Evolutionary conservation across 2,888 invertebrate genomes (phyloP), one percentile per base, ranked within the genome.

Genomic region (Nasonia oneida): DNA sequence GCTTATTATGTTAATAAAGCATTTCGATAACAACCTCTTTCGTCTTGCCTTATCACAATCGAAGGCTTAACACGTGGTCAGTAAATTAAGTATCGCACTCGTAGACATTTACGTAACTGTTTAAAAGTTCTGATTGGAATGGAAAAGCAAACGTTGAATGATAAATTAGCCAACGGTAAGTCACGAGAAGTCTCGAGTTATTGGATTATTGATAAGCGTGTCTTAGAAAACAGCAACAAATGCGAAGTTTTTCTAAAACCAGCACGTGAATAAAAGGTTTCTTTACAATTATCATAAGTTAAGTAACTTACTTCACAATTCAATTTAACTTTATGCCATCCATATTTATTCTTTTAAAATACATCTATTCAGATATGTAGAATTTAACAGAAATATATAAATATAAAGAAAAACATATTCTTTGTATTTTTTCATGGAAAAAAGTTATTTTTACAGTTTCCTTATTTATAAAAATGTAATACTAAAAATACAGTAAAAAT

Each of bases 391-490:
- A 75, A 64, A 33, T 39, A 33, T 50, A 64, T 64, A 67, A 3
- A 47, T 53, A n/a, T 47, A 67, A 37, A 33, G 18, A 3, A 47
- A 67, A 42, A 73, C 4, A 10, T 6, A 39, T 67, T 1, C 47
- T 81, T 67, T 8, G 50, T 3, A 14, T 50, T 37, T 64, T 80
- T 73, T 57, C 47, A 50, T 53, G 23, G 14, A n/a, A 42, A 33
- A 53, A 74, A 64, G 8, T 71, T n/a, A 23, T 80, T 74, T 37
- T 29, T 81, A 75, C n/a, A 81, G 3, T 61, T n/a, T 14, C 47
- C 15, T 29, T 18, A 78, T 50, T 57, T 83, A 39, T 78, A 23
- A 73, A 73, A 33, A 61, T 83, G 71, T 23, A 57, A 78, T 76
- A 71, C 10, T 57, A 83, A 83, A 61, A 53, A 3, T 53, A 57